These are phyloP conservation scores for Epizoanthus scotinus DNA, from an alignment of 92 coral and sea anemone species.

Conservation along the genomic window DNA sequence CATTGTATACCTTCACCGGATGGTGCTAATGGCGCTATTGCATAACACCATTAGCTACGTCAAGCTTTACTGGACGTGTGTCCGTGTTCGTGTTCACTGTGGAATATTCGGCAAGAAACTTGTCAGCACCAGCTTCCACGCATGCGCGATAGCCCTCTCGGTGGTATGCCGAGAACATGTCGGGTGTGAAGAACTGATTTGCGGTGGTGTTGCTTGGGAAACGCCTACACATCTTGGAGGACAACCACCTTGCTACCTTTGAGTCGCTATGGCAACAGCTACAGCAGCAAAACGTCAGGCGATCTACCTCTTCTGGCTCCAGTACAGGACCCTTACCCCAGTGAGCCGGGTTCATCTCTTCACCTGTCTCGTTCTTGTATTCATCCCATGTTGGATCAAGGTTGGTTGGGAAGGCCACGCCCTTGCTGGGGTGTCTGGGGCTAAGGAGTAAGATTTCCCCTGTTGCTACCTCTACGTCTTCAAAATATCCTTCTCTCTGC, in stretches of 20 bases:
- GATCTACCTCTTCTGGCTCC: too few relatives aligned
- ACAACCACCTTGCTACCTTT: conserved; percentile 56
- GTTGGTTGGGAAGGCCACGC: conserved; percentile 55
- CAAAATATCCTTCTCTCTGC: conserved; percentile 33
- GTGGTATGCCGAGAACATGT: conserved; percentile 78
- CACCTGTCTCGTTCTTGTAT: conserved; percentile 67
- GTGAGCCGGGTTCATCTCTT: conserved; percentile 57
- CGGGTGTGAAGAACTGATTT: conserved; percentile 80
- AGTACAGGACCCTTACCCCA: too few relatives aligned
- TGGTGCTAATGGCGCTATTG: too few relatives aligned
- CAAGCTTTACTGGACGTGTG: background rate
- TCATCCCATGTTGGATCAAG: conserved; percentile 77
- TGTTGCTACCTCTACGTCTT: conserved; percentile 53
- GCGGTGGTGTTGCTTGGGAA: conserved; percentile 72
- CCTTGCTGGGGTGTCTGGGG: conserved; percentile 84
- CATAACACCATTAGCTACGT: background rate
- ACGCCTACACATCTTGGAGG: conserved; percentile 56
- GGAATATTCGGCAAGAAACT: conserved; percentile 46
- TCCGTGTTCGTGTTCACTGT: conserved; percentile 2
- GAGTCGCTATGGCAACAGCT: too few relatives aligned
- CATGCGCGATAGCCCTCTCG: conserved; percentile 89
- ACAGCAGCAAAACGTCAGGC: too few relatives aligned
- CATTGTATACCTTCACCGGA: too few relatives aligned
- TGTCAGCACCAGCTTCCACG: conserved; percentile 74
- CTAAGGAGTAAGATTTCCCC: conserved; percentile 78